These are phyloP conservation scores for Sarcophaga subvicina DNA, from an alignment of 2,888 invertebrate species.

Conservation along the genomic window DNA sequence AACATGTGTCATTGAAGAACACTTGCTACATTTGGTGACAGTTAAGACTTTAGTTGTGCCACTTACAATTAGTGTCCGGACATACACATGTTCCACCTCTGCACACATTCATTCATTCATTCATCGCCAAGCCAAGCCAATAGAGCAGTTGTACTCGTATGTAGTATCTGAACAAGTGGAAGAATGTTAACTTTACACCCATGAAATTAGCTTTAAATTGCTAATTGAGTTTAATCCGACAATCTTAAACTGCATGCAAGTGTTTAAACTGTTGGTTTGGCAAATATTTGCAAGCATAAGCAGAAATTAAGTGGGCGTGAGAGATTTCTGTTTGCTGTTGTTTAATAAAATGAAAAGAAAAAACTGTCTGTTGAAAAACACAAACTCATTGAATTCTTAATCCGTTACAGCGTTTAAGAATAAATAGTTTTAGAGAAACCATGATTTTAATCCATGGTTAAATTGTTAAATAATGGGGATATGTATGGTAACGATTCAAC, in stretches of 20 bases:
- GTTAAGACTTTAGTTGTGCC: constrained; percentile 59
- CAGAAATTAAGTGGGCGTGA: constrained; percentile 50
- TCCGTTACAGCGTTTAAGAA: neutral
- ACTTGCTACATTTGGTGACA: constrained; percentile 66
- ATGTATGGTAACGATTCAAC: too few species aligned
- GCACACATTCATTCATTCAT: neutral
- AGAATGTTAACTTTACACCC: constrained; percentile 38
- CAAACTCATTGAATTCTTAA: neutral
- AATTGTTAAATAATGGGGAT: too few species aligned
- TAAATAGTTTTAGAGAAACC: neutral
- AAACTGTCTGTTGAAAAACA: too few species aligned
- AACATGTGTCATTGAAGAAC: constrained; percentile 64
- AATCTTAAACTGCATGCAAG: constrained; percentile 48
- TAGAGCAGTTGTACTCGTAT: neutral
- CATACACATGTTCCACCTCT: constrained; percentile 27
- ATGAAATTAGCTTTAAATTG: constrained; percentile 57
- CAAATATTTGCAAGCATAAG: constrained; percentile 4
- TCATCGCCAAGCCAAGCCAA: neutral
- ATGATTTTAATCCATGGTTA: too few species aligned
- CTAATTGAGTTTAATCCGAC: constrained; percentile 64
- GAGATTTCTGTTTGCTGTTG: constrained; percentile 19
- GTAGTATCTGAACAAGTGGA: neutral
- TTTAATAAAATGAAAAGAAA: neutral
- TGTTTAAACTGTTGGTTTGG: constrained; percentile 16
- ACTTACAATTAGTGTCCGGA: constrained; percentile 52